Base-by-base conservation (phyloP, 2,113 vertebrate species). In the Protobothrops flavoviridis region DNA sequence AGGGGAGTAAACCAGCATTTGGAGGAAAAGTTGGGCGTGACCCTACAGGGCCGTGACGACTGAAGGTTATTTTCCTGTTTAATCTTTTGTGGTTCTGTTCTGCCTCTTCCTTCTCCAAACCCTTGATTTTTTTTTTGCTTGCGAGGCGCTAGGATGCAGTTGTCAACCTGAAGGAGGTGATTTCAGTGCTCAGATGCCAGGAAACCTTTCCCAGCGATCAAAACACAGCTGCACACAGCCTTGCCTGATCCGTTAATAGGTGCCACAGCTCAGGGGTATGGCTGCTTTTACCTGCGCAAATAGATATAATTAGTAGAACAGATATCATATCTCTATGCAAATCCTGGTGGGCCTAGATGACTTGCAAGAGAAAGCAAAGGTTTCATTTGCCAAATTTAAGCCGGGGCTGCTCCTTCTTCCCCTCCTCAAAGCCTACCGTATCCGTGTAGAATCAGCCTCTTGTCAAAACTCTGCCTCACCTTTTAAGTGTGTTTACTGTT, bases 261-360 rank as follows among this genome's bases (percentile, higher is more conserved):
- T 96, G 96, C 96, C 96, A 96, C 95, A 94, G 90, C 96, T 93
- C 96, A 9, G 88, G 96, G 96, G 21, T 96, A 96, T 33, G 91
- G 95, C 98, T 98, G 96, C 95, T 97, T 97, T 87, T 98, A 98
- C 97, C 97, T 98, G 97, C 94, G 96, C 96, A 98, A 98, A 98
- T 95, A 98, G 97, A 98, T 98, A 96, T 97, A 98, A 98, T 98
- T 98, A 98, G 96, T 96, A 97, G 94, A 98, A 97, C 96, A 96
- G 97, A 98, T 98, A 97, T 97, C 96, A 97, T 98, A 97, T 2
- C 56, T 92, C 92, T 94, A 97, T 97, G 97, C 96, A 97, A 98
- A 98, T 97, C 81, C 55, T 87, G 90, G 96, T 95, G 94, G 93
- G 95, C 96, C 96, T 96, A 97, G 97, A 96, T 94, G 93, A 97